Conservation (phyloP, 2,797 vertebrate genomes). For the Balearica regulorum region DNA sequence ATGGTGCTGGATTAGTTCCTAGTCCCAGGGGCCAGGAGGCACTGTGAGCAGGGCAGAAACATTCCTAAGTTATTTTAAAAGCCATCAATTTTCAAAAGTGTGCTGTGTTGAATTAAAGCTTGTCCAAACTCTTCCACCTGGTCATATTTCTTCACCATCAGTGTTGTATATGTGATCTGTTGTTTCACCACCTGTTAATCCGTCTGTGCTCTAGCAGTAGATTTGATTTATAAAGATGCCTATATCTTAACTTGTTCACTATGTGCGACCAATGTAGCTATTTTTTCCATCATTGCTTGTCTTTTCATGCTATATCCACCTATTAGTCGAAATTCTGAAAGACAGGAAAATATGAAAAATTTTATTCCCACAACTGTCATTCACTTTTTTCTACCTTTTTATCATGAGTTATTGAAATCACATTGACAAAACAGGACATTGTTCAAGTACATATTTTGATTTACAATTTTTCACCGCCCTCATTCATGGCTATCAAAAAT, state of each 20-base stretch:
- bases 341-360: background rate
- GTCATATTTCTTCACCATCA: constrained; percentile 14
- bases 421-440: background rate
- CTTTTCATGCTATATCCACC: background rate
- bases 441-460: background rate
- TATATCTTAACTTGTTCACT: background rate
- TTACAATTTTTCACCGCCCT: background rate
- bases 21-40: background rate
- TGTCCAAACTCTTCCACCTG: constrained; percentile 22
- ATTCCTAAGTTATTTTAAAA: background rate
- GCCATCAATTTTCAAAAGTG: background rate
- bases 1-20: background rate
- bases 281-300: background rate
- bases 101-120: constrained; percentile 20
- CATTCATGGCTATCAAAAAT: background rate
- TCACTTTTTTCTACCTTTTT: background rate
- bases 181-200: constrained; percentile 54
- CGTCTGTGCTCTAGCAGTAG: background rate
- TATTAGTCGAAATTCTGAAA: background rate
- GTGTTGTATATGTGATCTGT: background rate
- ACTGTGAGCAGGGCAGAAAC: background rate
- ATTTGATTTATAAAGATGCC: constrained; percentile 22
- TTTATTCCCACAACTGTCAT: background rate
- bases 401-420: background rate
- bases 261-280: background rate